phyloP scores from a whole-genome alignment of 2,888 invertebrate genomes.

The Cheilosia pagana region DNA sequence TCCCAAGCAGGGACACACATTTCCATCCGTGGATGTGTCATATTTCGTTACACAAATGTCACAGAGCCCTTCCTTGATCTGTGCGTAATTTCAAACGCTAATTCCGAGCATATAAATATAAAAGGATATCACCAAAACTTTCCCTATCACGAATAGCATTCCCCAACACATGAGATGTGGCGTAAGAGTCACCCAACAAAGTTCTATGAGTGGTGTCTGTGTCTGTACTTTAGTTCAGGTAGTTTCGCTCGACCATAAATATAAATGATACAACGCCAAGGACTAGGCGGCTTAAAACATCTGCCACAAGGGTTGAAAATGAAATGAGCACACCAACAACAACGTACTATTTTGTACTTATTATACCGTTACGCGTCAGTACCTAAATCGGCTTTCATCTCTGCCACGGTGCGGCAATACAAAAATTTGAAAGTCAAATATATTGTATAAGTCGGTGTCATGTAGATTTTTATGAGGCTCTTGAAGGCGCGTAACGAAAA shows the following conservation, averaged over 20 bases:
- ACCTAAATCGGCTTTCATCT: constrained; percentile 34
- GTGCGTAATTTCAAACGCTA: too few relatives aligned
- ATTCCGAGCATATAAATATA: too few relatives aligned
- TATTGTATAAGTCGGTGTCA: constrained; percentile 46
- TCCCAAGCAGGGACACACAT: too few relatives aligned
- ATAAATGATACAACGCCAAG: constrained; percentile 29
- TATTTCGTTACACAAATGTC: too few relatives aligned
- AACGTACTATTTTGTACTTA: constrained; percentile 38
- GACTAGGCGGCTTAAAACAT: constrained; percentile 16
- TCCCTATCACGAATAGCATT: neutral
- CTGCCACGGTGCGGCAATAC: neutral
- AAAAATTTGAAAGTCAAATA: constrained; percentile 70
- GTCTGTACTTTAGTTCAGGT: constrained; percentile 4
- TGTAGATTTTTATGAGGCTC: constrained; percentile 49
- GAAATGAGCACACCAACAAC: constrained; percentile 21
- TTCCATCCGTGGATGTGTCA: too few relatives aligned
- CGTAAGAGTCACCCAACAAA: neutral
- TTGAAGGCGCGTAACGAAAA: constrained; percentile 31
- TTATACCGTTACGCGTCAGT: constrained; percentile 21
- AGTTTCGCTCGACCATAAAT: constrained; percentile 34
- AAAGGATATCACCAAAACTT: too few relatives aligned
- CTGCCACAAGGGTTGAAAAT: constrained; percentile 1
- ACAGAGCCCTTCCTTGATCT: too few relatives aligned
- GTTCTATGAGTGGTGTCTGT: neutral
- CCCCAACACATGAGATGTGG: neutral